Evolutionary conservation across 1,140 invertebrate species (phyloP).

Genomic region (Drosophila navojoa): DNA sequence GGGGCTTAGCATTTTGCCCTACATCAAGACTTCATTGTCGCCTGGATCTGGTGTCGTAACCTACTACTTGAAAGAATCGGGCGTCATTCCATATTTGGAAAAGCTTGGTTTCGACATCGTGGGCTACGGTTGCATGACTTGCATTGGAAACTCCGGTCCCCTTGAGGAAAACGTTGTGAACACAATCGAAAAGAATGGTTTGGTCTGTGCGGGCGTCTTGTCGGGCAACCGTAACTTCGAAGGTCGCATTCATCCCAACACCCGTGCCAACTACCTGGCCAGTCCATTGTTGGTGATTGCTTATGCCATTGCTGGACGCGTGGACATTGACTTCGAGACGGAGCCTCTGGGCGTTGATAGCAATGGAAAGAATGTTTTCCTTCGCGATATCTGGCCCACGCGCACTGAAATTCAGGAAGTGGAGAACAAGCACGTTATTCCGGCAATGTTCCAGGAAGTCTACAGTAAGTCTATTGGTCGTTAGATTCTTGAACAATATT

Average conservation of each 20-base stretch:
- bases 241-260: constrained; percentile 97
- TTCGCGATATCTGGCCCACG: constrained; percentile 97
- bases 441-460: constrained; percentile 98
- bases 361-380: constrained; percentile 91
- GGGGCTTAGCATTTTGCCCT: constrained; percentile 94
- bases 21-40: constrained; percentile 98
- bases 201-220: constrained; percentile 97
- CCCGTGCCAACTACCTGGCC: constrained; percentile 97
- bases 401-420: constrained; percentile 95
- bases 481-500: neutral
- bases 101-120: constrained; percentile 96
- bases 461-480: constrained; percentile 64
- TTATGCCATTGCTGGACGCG: constrained; percentile 97
- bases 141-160: constrained; percentile 98
- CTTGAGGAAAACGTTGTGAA: constrained; percentile 95
- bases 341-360: constrained; percentile 90
- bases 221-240: constrained; percentile 99
- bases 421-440: constrained; percentile 95
- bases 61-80: constrained; percentile 94
- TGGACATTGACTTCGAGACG: constrained; percentile 97
- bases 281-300: constrained; percentile 98
- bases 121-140: constrained; percentile 99
- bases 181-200: constrained; percentile 97
- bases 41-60: constrained; percentile 99
- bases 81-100: constrained; percentile 93